Conservation (phyloP, 2,797 vertebrate genomes). For the Propithecus perrieri region DNA sequence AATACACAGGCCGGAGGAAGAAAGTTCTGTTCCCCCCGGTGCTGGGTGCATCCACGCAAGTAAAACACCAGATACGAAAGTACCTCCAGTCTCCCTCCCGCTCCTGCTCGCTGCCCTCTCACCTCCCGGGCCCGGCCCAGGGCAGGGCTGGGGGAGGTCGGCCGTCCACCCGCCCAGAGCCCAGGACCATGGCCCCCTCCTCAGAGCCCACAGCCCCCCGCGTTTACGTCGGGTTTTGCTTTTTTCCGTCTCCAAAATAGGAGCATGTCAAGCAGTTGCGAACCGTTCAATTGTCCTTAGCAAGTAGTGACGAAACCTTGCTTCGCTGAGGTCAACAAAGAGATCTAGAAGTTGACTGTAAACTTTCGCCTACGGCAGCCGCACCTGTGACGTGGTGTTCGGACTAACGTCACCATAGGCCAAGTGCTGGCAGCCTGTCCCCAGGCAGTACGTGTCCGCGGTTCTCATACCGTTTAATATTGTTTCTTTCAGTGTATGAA, state of each 20-base stretch:
- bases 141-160: neutral
- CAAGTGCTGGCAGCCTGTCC: neutral
- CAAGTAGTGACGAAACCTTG: neutral
- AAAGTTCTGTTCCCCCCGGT: too few species aligned
- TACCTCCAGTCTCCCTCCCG: neutral
- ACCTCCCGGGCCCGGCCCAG: accelerated
- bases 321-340: neutral
- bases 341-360: neutral
- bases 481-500: neutral
- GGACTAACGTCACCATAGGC: neutral
- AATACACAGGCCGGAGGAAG: neutral
- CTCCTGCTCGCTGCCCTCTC: too few species aligned
- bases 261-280: neutral
- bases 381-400: neutral
- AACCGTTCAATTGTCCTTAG: neutral
- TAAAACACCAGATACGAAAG: neutral
- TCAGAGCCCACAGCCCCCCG: neutral
- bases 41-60: accelerated
- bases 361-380: neutral
- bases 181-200: accelerated
- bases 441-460: neutral
- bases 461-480: neutral
- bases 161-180: neutral
- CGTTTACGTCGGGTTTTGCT: too few species aligned
- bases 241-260: too few species aligned